Evolutionary conservation across 2,113 vertebrate genomes (phyloP).

Genomic region (Macquaria ambigua): DNA sequence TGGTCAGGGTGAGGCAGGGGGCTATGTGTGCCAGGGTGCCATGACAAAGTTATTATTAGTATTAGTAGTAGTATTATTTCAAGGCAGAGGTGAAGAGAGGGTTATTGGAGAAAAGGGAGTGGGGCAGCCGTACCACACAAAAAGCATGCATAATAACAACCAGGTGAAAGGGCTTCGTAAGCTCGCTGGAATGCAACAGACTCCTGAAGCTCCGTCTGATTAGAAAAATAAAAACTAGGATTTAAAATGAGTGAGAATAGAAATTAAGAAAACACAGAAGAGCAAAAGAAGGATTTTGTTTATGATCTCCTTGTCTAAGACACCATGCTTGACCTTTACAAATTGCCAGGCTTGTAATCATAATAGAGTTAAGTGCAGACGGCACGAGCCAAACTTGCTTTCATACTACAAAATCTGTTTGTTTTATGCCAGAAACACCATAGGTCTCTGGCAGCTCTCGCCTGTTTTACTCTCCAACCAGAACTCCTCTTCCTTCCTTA

Average conservation of each 20-base stretch:
- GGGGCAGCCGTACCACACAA: conserved; percentile 51
- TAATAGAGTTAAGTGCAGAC: conserved; percentile 14
- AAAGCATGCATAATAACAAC: conserved; percentile 78
- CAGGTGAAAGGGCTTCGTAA: conserved; percentile 73
- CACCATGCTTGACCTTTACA: conserved; percentile 21
- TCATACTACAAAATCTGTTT: conserved; percentile 32
- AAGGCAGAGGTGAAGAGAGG: conserved; percentile 69
- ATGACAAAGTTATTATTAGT: conserved; percentile 71
- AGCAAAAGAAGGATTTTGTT: background rate
- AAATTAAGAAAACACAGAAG: conserved; percentile 8
- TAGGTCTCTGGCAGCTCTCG: conserved; percentile 9
- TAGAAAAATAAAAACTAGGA: conserved; percentile 48
- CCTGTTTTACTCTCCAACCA: conserved; percentile 6
- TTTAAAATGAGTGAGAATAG: conserved; percentile 23
- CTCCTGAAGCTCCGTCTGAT: conserved; percentile 44
- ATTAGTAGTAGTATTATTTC: conserved; percentile 66
- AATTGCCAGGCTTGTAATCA: conserved; percentile 14
- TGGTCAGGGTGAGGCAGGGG: conserved; percentile 32
- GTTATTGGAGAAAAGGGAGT: conserved; percentile 46
- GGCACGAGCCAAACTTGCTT: conserved; percentile 28
- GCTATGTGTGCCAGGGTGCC: conserved; percentile 52
- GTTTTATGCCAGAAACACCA: conserved; percentile 13
- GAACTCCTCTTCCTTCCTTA: conserved; percentile 34
- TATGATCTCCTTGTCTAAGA: conserved; percentile 14
- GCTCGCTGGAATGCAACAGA: conserved; percentile 63